phyloP scores from a whole-genome alignment of 2,888 invertebrate genomes.

The Smittia sp. region DNA sequence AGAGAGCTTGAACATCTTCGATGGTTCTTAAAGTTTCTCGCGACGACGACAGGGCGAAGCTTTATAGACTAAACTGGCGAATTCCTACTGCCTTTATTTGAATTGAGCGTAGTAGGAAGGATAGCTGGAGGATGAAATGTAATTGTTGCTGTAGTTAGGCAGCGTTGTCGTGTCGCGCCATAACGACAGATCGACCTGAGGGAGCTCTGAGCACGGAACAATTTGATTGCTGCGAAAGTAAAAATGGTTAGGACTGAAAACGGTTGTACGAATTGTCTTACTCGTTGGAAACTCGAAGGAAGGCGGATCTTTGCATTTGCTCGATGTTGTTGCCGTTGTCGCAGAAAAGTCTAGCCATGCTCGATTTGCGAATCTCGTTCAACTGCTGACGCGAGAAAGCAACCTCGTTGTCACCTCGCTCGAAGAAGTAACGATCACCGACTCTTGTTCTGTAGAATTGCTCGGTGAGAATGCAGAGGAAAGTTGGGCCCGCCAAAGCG shows the following conservation, averaged over 20 bases:
- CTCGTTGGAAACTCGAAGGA: slow-evolving; percentile 62
- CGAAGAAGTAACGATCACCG: slow-evolving; percentile 85
- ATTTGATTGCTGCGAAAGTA: slow-evolving; percentile 60
- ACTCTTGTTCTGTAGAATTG: slow-evolving; percentile 83
- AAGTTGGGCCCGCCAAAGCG: slow-evolving; percentile 80
- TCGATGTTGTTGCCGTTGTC: slow-evolving; percentile 71
- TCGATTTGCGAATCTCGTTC: slow-evolving; percentile 71
- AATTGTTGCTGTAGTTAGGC: slow-evolving; percentile 37
- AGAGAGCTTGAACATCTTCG: not conserved
- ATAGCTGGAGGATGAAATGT: slow-evolving; percentile 13
- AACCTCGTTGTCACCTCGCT: slow-evolving; percentile 61
- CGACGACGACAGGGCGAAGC: not conserved
- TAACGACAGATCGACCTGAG: slow-evolving; percentile 60
- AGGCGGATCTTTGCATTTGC: slow-evolving; percentile 66
- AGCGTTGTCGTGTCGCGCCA: slow-evolving; percentile 56
- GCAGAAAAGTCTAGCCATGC: slow-evolving; percentile 74
- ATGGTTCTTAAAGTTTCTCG: not conserved
- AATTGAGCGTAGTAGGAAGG: slow-evolving; percentile 31
- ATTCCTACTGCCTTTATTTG: not conserved
- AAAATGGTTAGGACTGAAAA: slow-evolving; percentile 38
- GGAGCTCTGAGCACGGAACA: slow-evolving; percentile 59
- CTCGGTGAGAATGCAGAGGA: slow-evolving; percentile 80
- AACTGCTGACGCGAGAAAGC: slow-evolving; percentile 73
- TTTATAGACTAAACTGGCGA: not conserved
- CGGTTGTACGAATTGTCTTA: slow-evolving; percentile 52